Evolutionary conservation across 1,140 invertebrate species (phyloP).

Genomic region (Acarapis woodi): DNA sequence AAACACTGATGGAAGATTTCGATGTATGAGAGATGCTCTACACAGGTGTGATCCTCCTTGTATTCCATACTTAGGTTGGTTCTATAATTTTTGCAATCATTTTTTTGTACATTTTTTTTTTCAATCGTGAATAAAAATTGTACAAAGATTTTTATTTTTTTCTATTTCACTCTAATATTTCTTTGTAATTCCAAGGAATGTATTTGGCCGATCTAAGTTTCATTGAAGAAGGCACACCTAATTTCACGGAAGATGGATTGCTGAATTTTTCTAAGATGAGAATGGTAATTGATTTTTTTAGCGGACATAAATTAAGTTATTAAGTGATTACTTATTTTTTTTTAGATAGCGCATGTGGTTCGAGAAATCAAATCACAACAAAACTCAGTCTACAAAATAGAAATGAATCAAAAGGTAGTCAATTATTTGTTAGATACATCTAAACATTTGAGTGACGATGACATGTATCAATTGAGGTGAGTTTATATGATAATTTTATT

Average conservation of each 20-base stretch:
- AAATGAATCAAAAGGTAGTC: constrained; percentile 38
- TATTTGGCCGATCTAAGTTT: constrained; percentile 75
- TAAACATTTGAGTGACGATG: constrained; percentile 40
- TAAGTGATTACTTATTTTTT: constrained; percentile 11
- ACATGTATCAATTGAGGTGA: constrained; percentile 49
- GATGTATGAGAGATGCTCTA: constrained; percentile 54
- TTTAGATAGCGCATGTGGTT: constrained; percentile 70
- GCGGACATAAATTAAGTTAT: not conserved
- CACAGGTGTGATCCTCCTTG: constrained; percentile 68
- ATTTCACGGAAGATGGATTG: constrained; percentile 62
- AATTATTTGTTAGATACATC: constrained; percentile 46
- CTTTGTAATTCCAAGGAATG: too few relatives aligned
- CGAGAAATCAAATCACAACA: constrained; percentile 70
- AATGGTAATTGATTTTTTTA: constrained; percentile 33
- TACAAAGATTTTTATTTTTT: too few relatives aligned
- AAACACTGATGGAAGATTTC: constrained; percentile 59
- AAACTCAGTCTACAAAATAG: constrained; percentile 70
- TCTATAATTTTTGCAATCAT: too few relatives aligned
- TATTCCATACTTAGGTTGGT: constrained; percentile 66
- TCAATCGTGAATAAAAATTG: too few relatives aligned
- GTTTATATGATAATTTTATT: too few relatives aligned
- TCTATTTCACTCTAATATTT: too few relatives aligned
- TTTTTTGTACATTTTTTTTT: too few relatives aligned
- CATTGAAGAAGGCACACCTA: constrained; percentile 76
- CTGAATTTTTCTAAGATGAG: constrained; percentile 87